Base-by-base conservation (phyloP, 53 echinoderm and acorn worm species). In the Antedon mediterranea region DNA sequence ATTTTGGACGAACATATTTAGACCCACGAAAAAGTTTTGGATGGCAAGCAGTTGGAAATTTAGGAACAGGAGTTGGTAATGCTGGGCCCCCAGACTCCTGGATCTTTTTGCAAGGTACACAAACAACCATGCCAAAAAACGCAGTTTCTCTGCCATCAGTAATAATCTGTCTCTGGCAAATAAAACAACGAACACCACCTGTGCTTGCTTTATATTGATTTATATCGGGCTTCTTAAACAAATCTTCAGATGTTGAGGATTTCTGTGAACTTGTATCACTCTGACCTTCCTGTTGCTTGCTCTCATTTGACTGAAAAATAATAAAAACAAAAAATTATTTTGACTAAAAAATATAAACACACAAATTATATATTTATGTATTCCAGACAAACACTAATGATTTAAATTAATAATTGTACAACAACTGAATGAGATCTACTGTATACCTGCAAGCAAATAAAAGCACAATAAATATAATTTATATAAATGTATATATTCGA, bases 151-250 rank as follows among this genome's bases (percentile, higher is more conserved):
- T 86, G 76, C 77, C 82, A n/a, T 82, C 80, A 26, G 94, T 88
- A 72, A 84, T 86, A 78, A 93, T 90, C 6, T 85, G 72, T n/a
- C 85, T 86, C 33, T 89, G 88, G 77, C 94, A 93, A 30, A 93
- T 83, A 28, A 93, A 87, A 74, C 94, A 93, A 11, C 83, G 84
- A 23, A 80, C 90, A 34, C 87, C 88, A 14, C 84, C 80, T 5
- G 83, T 83, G 74, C 89, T 93, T 31, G 86, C 89, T 78, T 91
- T 86, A 81, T 91, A 93, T 43, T 89, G 86, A 30, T 91, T 81
- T 34, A 93, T 93, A 76, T 89, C 86, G 23, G 94, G 94, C 71
- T 91, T 90, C 42, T 93, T 93, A 44, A 93, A 93, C 29, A 83
- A 81, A 31, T 79, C 71, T 75, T 82, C 79, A 37, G 28, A 32